Evolutionary conservation across 2,888 invertebrate genomes (phyloP).

Genomic region (Mayetiola destructor): DNA sequence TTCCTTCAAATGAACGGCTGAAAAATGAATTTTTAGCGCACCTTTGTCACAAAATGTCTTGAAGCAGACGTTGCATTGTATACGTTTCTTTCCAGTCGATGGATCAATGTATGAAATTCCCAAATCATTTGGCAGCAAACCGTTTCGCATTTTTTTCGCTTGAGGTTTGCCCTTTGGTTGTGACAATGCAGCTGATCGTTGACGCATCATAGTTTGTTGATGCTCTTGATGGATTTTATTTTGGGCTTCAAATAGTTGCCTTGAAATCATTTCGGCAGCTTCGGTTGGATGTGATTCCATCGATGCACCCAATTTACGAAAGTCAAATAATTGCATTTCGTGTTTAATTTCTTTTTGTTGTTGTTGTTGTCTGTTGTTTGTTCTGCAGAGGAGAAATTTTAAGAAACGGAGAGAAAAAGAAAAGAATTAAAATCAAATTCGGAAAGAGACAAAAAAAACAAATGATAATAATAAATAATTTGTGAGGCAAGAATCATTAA

Average conservation of each 20-base stretch:
- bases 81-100: slow-evolving; percentile 85
- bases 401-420: not conserved
- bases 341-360: not conserved
- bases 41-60: slow-evolving; percentile 99
- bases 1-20: slow-evolving; percentile 91
- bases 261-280: slow-evolving; percentile 18
- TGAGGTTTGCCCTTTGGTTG: not conserved
- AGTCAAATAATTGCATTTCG: slow-evolving; percentile 15
- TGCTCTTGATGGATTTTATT: slow-evolving; percentile 27
- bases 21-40: slow-evolving; percentile 95
- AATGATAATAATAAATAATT: not conserved
- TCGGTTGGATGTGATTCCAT: slow-evolving; percentile 9
- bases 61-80: slow-evolving; percentile 92
- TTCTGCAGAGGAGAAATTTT: not conserved
- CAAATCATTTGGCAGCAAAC: slow-evolving; percentile 56
- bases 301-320: slow-evolving; percentile 15
- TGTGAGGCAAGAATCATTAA: too few relatives aligned
- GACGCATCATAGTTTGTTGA: slow-evolving; percentile 18
- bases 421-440: not conserved
- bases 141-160: slow-evolving; percentile 40
- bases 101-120: slow-evolving; percentile 82
- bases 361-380: too few relatives aligned
- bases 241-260: slow-evolving; percentile 29
- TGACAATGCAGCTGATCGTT: not conserved
- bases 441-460: not conserved